phyloP scores from a whole-genome alignment of 2,113 vertebrate genomes.

The Dromas ardeola region DNA sequence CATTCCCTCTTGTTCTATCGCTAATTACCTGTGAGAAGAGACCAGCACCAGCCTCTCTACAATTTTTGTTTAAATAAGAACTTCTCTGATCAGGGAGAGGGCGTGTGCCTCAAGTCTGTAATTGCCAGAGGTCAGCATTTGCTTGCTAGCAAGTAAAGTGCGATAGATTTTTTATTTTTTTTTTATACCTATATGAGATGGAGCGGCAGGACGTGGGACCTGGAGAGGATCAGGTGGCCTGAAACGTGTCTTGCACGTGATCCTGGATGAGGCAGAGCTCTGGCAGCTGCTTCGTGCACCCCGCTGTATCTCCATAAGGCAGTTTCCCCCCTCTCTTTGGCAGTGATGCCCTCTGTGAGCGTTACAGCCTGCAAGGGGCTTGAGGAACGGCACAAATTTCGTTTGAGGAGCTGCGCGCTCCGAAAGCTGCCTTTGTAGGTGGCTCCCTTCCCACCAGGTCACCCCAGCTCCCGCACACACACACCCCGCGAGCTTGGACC shows the following conservation, averaged over 20 bases:
- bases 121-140: not conserved
- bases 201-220: not conserved
- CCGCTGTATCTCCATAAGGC: not conserved
- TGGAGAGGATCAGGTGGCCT: not conserved
- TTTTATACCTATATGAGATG: not conserved
- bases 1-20: no score
- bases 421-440: not conserved
- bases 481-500: rapidly evolving
- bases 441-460: not conserved
- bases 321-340: not conserved
- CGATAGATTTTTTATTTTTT: no score
- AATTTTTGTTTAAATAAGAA: not conserved
- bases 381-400: not conserved
- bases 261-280: not conserved
- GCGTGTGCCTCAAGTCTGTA: not conserved
- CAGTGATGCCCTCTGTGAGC: not conserved
- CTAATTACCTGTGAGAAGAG: no score
- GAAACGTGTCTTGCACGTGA: not conserved
- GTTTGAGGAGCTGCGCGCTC: rapidly evolving
- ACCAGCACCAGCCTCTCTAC: no score
- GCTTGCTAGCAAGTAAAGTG: not conserved
- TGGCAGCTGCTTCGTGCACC: not conserved
- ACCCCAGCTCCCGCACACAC: not conserved
- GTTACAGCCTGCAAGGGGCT: not conserved
- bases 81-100: not conserved